Evolutionary conservation across 2,113 vertebrate species (phyloP).

Genomic region (Ceuthmochares aereus): DNA sequence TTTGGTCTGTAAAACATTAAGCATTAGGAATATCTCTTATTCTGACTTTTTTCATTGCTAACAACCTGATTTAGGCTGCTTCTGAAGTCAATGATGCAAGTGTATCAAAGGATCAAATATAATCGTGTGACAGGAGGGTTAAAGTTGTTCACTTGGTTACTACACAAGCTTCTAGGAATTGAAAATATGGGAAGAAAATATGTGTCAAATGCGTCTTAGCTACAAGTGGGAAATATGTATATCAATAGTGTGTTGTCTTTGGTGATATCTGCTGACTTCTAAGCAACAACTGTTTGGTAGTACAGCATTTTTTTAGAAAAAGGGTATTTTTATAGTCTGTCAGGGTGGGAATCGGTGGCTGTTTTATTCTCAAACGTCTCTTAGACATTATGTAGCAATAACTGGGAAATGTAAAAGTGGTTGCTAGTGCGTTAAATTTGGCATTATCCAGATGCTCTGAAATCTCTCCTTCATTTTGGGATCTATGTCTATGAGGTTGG

Average conservation of each 20-base stretch:
- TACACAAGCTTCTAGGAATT: neutral
- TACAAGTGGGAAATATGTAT: neutral
- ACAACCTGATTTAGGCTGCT: neutral
- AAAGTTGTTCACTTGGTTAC: neutral
- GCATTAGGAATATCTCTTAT: neutral
- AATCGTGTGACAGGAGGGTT: neutral
- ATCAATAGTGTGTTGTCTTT: neutral
- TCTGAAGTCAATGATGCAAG: neutral
- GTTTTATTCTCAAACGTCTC: neutral
- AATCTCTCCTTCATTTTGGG: neutral
- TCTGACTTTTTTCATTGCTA: neutral
- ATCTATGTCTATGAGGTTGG: neutral
- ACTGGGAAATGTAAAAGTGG: neutral
- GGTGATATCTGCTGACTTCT: neutral
- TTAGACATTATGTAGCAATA: neutral
- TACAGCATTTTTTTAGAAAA: neutral
- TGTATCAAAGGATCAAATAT: neutral
- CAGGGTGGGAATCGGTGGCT: neutral
- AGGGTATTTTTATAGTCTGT: neutral
- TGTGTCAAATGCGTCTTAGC: neutral
- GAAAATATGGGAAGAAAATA: neutral
- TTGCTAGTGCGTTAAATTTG: neutral
- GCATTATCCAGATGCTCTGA: neutral
- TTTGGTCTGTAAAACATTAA: neutral
- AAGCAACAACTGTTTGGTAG: neutral